Conservation (phyloP, 2,797 vertebrate species). For the Sparidentex hasta region DNA sequence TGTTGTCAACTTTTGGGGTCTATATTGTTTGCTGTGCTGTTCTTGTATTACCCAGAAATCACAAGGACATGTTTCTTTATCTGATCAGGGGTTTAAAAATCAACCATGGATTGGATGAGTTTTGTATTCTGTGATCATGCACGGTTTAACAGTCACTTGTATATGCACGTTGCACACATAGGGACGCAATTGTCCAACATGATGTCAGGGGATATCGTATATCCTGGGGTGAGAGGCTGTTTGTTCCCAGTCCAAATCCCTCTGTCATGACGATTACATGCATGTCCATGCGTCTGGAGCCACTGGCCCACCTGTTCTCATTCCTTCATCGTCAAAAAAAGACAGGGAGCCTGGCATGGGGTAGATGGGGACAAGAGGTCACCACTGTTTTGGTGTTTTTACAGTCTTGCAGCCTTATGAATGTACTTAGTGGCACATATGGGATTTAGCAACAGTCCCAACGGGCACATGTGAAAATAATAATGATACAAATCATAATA, state of each 20-base stretch:
- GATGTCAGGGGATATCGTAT: conserved; percentile 71
- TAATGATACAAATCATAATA: too few relatives aligned
- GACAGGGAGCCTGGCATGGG: conserved; percentile 24
- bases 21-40: background rate
- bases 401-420: conserved; percentile 5
- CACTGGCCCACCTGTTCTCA: conserved; percentile 77
- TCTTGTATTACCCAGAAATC: background rate
- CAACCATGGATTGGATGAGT: background rate
- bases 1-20: background rate
- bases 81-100: background rate
- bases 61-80: background rate
- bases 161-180: background rate
- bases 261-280: conserved; percentile 71
- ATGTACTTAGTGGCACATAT: background rate
- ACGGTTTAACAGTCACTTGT: conserved; percentile 5
- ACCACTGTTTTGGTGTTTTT: conserved; percentile 21
- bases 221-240: conserved; percentile 48
- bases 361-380: conserved; percentile 29
- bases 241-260: conserved; percentile 68
- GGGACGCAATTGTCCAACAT: conserved; percentile 50
- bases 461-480: background rate
- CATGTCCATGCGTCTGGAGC: conserved; percentile 73
- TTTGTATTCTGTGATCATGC: background rate
- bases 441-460: background rate
- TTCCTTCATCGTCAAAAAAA: conserved; percentile 67